Evolutionary conservation across 2,113 vertebrate genomes (phyloP).

Genomic region (Tricholaema leucomelas): DNA sequence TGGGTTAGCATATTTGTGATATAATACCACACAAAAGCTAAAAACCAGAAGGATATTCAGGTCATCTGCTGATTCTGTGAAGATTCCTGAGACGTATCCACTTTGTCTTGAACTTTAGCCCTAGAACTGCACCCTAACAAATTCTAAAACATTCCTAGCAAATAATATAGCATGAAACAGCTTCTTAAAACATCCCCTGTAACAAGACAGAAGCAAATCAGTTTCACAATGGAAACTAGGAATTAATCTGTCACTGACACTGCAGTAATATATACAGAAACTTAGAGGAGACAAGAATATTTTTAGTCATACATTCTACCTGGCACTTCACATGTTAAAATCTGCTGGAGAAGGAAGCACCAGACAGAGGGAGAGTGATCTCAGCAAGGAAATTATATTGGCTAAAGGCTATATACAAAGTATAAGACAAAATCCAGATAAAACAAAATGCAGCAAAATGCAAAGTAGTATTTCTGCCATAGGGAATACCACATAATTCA

Average conservation of each 20-base stretch:
- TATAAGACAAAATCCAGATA: slow-evolving; percentile 51
- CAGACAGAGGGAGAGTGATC: not conserved
- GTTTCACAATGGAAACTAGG: not conserved
- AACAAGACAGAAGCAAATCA: not conserved
- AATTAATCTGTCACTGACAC: not conserved
- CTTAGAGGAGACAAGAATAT: not conserved
- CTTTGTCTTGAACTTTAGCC: not conserved
- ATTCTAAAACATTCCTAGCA: not conserved
- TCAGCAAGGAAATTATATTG: slow-evolving; percentile 22
- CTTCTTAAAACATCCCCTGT: not conserved
- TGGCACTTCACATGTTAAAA: not conserved
- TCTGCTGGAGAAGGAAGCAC: not conserved
- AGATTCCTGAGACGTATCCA: not conserved
- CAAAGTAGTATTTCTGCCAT: slow-evolving; percentile 47
- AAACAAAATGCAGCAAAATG: slow-evolving; percentile 56
- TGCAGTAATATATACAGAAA: not conserved
- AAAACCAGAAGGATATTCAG: not conserved
- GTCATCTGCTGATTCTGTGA: not conserved
- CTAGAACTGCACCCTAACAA: not conserved
- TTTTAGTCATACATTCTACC: not conserved
- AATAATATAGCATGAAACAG: not conserved
- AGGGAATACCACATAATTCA: slow-evolving; percentile 59
- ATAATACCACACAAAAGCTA: not conserved
- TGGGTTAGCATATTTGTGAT: fast-evolving
- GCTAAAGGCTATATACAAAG: slow-evolving; percentile 46